These are phyloP conservation scores for Cepphus grylle DNA, from an alignment of 2,113 vertebrate genomes.

Conservation along the genomic window DNA sequence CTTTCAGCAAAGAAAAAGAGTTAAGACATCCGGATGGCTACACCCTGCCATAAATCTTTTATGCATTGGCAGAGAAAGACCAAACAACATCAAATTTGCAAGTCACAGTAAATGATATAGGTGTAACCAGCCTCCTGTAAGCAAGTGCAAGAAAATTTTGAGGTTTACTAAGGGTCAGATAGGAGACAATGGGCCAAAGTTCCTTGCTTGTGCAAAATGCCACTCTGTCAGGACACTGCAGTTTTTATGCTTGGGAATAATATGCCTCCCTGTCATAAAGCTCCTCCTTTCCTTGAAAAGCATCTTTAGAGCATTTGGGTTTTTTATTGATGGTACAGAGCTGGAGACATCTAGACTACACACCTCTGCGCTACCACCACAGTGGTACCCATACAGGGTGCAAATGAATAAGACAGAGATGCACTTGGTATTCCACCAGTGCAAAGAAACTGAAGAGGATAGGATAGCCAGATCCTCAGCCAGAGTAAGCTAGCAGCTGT, in stretches of 20 bases:
- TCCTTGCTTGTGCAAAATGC: not conserved
- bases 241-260: not conserved
- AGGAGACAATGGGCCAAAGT: not conserved
- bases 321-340: not conserved
- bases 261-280: not conserved
- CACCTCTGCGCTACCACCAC: not conserved
- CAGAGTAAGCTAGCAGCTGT: not conserved
- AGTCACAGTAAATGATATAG: not conserved
- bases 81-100: not conserved
- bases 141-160: not conserved
- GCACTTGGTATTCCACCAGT: not conserved
- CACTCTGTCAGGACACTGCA: not conserved
- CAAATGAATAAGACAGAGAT: not conserved
- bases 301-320: not conserved
- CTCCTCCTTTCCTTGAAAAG: not conserved
- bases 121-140: not conserved
- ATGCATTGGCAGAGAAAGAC: not conserved
- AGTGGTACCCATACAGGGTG: not conserved
- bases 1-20: not conserved
- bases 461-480: not conserved
- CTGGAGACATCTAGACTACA: not conserved
- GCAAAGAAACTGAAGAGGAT: not conserved
- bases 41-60: slow-evolving; percentile 9
- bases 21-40: not conserved
- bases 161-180: not conserved